Evolutionary conservation across 2,797 vertebrate genomes (phyloP).

Genomic region (Gobionotothen gibberifrons): DNA sequence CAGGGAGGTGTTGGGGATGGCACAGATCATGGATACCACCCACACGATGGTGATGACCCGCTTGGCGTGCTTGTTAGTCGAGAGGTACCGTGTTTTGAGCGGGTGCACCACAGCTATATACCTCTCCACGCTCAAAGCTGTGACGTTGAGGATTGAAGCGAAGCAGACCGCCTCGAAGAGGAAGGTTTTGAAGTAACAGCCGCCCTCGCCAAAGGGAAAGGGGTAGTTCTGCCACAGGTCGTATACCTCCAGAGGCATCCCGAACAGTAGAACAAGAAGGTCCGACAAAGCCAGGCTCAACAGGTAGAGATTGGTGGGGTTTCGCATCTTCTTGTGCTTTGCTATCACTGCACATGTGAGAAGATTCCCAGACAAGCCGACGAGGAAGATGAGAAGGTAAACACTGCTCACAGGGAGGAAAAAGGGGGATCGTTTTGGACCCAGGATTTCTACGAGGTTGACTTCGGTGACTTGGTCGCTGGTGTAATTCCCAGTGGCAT

Average conservation of each 20-base stretch:
- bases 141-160: slow-evolving; percentile 87
- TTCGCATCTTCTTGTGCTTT: slow-evolving; percentile 85
- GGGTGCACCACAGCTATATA: slow-evolving; percentile 87
- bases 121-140: slow-evolving; percentile 83
- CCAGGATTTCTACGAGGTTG: slow-evolving; percentile 79
- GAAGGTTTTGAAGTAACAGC: slow-evolving; percentile 87
- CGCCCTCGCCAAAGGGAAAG: slow-evolving; percentile 83
- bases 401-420: slow-evolving; percentile 78
- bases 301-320: slow-evolving; percentile 86
- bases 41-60: slow-evolving; percentile 80
- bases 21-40: slow-evolving; percentile 79
- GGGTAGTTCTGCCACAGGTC: slow-evolving; percentile 89
- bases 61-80: slow-evolving; percentile 84
- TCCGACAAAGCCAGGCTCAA: slow-evolving; percentile 84
- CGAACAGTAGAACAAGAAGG: slow-evolving; percentile 84
- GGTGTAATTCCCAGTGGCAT: slow-evolving; percentile 70
- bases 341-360: slow-evolving; percentile 85
- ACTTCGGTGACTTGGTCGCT: slow-evolving; percentile 64
- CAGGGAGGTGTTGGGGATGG: slow-evolving; percentile 85
- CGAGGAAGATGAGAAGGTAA: slow-evolving; percentile 84
- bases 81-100: slow-evolving; percentile 82
- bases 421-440: slow-evolving; percentile 83
- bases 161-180: slow-evolving; percentile 87
- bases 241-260: slow-evolving; percentile 87
- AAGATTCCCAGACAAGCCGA: slow-evolving; percentile 82